Base-by-base conservation (phyloP, 2,888 invertebrate species). In the Cremastobaeus sp. region DNA sequence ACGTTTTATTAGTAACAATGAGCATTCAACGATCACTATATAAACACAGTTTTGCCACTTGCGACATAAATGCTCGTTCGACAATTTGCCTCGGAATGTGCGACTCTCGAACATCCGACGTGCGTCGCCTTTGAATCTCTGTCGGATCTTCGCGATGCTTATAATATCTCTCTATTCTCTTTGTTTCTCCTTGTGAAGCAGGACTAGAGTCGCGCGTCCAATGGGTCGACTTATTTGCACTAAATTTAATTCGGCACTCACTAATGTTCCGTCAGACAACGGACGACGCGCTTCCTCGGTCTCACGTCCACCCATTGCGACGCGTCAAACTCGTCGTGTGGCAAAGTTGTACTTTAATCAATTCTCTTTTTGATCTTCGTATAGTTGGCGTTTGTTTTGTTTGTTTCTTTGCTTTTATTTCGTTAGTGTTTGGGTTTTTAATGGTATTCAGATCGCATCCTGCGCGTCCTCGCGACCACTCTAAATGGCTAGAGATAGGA, bases 1-100 rank as follows among this genome's bases (percentile, higher is more conserved):
- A 86, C 84, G 84, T 85, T 81, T 81, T 76, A 75, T 60, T 52
- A 54, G 25, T 76, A 82, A 82, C 79, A 80, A 80, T 80, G 83
- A 84, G 81, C 83, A 82, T 80, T 82, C 73, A 81, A 80, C 75
- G 78, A 78, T 79, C 69, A 70, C 59, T 74, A 76, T 74, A 77
- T 54, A 75, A 73, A 78, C 69, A 77, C 65, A 62, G 20, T 39
- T 45, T 17, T 48, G 37, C 55, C 65, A 55, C 37, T 55, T 66
- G 60, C 41, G 50, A 41, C 54, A 62, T 59, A 59, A 71, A 71
- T 70, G 70, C 25, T 25, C 25, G 25, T 25, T 25, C 25, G 25
- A 25, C 25, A 25, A 8, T 25, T 75, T 76, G 68, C 8, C 25
- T 25, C 25, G 25, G 25, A 25, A 25, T 25, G 25, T 25, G 8